Evolutionary conservation across 2,797 vertebrate genomes (phyloP).

Genomic region (Dryobates pubescens): DNA sequence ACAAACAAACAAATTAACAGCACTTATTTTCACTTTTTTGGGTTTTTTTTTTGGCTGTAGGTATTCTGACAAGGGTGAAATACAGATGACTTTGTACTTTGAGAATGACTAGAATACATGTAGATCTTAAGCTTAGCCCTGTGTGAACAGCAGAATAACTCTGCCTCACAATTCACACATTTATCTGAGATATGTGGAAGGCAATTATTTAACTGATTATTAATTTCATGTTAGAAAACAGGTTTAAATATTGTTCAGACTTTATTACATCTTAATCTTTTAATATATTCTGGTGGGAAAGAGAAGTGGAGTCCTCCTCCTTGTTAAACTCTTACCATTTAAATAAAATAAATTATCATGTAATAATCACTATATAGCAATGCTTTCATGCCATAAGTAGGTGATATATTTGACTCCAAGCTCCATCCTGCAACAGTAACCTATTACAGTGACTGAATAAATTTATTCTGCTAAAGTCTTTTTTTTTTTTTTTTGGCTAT

Average conservation of each 20-base stretch:
- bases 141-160: background rate
- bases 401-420: background rate
- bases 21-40: background rate
- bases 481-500: background rate
- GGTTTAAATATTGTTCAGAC: background rate
- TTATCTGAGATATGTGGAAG: background rate
- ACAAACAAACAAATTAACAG: background rate
- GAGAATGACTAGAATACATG: background rate
- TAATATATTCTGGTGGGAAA: background rate
- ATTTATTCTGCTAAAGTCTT: constrained; percentile 20
- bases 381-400: background rate
- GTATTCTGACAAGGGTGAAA: background rate
- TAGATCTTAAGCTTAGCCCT: background rate
- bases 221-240: background rate
- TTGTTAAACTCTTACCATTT: background rate
- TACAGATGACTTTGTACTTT: background rate
- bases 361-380: constrained; percentile 5
- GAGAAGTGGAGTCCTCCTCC: background rate
- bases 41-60: background rate
- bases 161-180: background rate
- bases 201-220: background rate
- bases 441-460: background rate
- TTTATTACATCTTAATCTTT: background rate
- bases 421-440: background rate
- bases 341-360: background rate